Conservation (phyloP, 2,113 vertebrate genomes). For the Chitala chitala region DNA sequence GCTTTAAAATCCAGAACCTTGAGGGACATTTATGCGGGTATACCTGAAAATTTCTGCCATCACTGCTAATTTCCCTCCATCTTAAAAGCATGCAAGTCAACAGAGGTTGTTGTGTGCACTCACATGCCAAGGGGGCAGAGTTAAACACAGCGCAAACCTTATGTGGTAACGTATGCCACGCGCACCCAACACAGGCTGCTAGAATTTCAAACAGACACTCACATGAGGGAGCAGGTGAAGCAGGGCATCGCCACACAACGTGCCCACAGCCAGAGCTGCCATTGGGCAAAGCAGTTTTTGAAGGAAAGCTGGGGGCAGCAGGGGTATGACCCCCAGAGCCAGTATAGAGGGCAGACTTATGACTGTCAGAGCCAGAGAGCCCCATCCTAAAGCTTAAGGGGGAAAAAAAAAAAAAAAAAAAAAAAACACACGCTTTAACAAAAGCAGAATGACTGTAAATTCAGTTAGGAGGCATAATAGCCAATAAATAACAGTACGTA, state of each 20-base stretch:
- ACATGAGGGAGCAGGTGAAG: constrained; percentile 77
- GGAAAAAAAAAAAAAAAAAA: neutral
- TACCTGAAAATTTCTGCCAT: neutral
- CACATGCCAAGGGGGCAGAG: neutral
- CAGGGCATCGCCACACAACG: constrained; percentile 73
- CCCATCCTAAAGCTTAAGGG: constrained; percentile 62
- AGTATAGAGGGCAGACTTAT: constrained; percentile 65
- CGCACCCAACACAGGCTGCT: neutral
- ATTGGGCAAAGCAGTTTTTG: constrained; percentile 65
- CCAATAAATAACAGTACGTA: no score
- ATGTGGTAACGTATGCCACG: neutral
- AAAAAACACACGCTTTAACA: neutral
- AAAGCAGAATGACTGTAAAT: neutral
- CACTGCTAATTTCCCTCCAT: neutral
- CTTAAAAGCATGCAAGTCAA: neutral
- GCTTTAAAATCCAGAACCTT: neutral
- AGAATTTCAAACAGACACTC: constrained; percentile 23
- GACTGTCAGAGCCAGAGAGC: constrained; percentile 57
- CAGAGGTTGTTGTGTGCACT: no score
- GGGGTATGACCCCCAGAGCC: constrained; percentile 57
- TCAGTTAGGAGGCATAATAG: neutral
- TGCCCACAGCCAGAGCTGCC: constrained; percentile 73
- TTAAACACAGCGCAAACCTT: neutral
- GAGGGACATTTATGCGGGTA: no score
- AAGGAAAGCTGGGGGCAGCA: constrained; percentile 48